A percentile compares a stretch with the other conserved stretches of the same genome.
Conservation (phyloP, 2,113 vertebrate species). For the Hypanus sabinus region DNA sequence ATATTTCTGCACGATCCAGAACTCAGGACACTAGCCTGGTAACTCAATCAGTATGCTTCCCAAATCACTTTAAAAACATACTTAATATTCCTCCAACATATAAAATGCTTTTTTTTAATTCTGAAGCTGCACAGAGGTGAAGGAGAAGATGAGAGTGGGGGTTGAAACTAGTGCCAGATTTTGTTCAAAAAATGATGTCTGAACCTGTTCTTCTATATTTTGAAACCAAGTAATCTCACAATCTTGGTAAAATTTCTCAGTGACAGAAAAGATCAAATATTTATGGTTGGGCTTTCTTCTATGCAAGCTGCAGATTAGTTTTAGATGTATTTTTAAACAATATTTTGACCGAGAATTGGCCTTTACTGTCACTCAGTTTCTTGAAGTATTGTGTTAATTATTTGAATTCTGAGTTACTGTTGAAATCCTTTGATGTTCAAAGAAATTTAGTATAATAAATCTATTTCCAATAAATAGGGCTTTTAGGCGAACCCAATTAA, state of each 20-base stretch:
- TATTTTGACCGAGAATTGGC: slow-evolving; percentile 29
- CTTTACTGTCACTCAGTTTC: background rate
- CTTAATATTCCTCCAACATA: background rate
- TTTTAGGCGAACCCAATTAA: slow-evolving; percentile 7
- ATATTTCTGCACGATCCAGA: too few relatives aligned
- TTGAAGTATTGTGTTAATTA: background rate
- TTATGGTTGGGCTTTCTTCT: background rate
- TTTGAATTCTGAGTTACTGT: slow-evolving; percentile 1
- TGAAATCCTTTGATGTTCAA: slow-evolving; percentile 24
- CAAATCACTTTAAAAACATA: background rate
- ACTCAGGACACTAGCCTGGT: too few relatives aligned
- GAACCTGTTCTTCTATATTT: background rate
- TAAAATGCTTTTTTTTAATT: background rate
- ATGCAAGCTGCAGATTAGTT: slow-evolving; percentile 6
- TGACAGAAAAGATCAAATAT: slow-evolving; percentile 9
- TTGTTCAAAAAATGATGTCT: background rate
- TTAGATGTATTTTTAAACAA: background rate
- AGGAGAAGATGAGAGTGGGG: too few relatives aligned
- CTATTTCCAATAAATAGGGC: slow-evolving; percentile 15
- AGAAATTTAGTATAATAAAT: slow-evolving; percentile 22
- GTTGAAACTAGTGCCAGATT: background rate
- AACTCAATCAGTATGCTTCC: too few relatives aligned
- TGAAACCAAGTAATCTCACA: slow-evolving; percentile 13
- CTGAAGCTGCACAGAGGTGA: background rate
- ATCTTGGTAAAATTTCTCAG: background rate